Evolutionary conservation across 2,113 vertebrate genomes (phyloP).

Genomic region (Rhabdornis inornatus): DNA sequence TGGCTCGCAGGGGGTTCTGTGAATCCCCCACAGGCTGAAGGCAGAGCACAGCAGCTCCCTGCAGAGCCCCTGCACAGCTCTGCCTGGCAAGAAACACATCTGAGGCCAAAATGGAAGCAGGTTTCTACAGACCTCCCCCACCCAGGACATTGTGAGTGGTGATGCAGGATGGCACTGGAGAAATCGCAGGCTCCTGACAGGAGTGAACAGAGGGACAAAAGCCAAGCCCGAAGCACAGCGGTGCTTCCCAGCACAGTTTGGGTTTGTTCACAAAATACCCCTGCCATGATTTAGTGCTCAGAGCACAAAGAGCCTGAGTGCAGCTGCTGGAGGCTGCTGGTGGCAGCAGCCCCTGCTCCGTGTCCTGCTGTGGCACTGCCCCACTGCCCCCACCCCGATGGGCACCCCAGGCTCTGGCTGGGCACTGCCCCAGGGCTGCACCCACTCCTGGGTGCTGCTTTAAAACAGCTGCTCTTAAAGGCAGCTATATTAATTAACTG

Average conservation of each 20-base stretch:
- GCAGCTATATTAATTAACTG: not conserved
- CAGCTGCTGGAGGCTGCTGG: not conserved
- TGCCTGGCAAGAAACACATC: not conserved
- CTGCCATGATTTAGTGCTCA: not conserved
- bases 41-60: not conserved
- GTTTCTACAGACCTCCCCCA: not conserved
- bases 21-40: not conserved
- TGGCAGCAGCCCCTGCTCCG: accelerated
- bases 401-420: accelerated
- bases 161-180: not conserved
- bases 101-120: slow-evolving; percentile 2
- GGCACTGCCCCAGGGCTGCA: accelerated
- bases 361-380: accelerated
- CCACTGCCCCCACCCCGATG: accelerated
- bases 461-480: not conserved
- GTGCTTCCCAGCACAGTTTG: not conserved
- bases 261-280: not conserved
- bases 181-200: not conserved
- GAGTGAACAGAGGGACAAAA: not conserved
- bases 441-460: not conserved
- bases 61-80: not conserved
- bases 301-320: not conserved
- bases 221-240: not conserved
- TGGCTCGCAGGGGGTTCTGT: accelerated
- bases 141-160: not conserved